Evolutionary conservation across 2,113 vertebrate species (phyloP), one percentile per base, ranked within the genome.

Genomic region (Myodes glareolus): DNA sequence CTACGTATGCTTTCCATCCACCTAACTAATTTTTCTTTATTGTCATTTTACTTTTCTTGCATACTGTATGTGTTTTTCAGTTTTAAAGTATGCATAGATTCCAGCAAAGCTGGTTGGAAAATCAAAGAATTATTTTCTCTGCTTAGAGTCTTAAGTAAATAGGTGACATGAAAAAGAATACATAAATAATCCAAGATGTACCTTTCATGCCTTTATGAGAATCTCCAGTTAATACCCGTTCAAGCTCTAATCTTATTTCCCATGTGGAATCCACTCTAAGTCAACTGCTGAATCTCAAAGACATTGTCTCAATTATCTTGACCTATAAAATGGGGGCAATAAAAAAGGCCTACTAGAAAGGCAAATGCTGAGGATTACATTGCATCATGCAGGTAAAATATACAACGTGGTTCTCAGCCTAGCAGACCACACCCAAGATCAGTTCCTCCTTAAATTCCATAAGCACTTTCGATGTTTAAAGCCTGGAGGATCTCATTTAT

Each of bases 181-280:
- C 55, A n/a, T 91, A 93, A 94, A 73, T 77, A 94, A 94, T 65
- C 78, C n/a, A 92, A 92, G 36, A 13, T 92, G 36, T 7, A 77
- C 17, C 47, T 90, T 92, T 52, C 19, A 50, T 92, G 21, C 47
- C 47, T 4, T 82, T 13, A 29, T 58, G 45, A 70, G 23, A 91
- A 91, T 80, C 29, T 92, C 47, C 27, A 7, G 58, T 72, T 90
- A 87, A 70, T 36, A 81, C 27, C 25, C 7, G 94, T 76, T 75
- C 85, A 96, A 85, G 75, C 27, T 90, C 2, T 81, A 72, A 13
- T 33, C 14, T 55, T 95, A 19, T 92, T 95, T 96, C 42, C 21
- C 45, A 68, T 36, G 36, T 45, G 33, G 72, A 36, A 7, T 7
- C 65, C 21, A 75, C 76, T 84, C 33, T 78, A 78, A 81, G 33